Conservation (phyloP, 2,113 vertebrate genomes). For the Thinocorus orbignyianus region DNA sequence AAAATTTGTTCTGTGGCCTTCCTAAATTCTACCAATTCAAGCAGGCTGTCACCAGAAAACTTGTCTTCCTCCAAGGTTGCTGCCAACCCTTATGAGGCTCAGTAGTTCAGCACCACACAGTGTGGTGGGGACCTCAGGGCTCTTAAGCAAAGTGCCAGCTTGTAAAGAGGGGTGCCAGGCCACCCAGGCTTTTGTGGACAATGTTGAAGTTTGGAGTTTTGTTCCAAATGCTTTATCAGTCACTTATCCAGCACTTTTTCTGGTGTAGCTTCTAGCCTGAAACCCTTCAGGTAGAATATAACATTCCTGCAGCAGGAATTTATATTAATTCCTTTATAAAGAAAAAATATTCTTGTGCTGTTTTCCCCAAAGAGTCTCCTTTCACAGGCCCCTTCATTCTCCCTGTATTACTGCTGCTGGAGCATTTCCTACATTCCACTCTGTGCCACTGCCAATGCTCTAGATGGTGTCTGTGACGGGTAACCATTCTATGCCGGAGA, state of each 20-base stretch:
- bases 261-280: neutral
- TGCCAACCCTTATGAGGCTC: neutral
- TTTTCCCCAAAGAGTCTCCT: neutral
- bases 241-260: neutral
- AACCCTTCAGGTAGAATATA: neutral
- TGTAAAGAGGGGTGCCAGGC: neutral
- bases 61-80: neutral
- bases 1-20: neutral
- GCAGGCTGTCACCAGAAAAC: neutral
- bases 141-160: neutral
- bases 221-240: neutral
- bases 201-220: neutral
- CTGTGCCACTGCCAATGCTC: neutral
- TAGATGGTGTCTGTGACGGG: neutral
- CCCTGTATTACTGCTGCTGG: accelerated
- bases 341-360: neutral
- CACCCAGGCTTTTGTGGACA: neutral
- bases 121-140: neutral
- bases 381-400: neutral
- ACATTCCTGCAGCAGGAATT: neutral
- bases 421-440: neutral
- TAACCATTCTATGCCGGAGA: neutral
- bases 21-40: neutral
- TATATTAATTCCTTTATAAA: neutral
- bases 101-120: neutral